Evolutionary conservation across 2,797 vertebrate genomes (phyloP).

Genomic region (Malurus leucopterus): DNA sequence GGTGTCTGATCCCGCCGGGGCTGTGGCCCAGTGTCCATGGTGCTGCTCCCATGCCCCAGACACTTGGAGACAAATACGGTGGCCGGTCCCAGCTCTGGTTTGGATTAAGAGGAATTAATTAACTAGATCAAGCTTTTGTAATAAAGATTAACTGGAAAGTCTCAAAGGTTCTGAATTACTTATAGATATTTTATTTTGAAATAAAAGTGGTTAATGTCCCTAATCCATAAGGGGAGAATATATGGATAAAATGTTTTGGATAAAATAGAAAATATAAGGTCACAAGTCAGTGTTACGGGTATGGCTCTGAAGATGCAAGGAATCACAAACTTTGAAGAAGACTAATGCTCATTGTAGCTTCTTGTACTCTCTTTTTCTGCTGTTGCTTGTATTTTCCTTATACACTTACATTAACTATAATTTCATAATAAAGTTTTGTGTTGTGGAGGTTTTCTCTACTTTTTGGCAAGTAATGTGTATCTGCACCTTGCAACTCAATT

Average conservation of each 20-base stretch:
- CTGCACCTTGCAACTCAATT: background rate
- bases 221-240: background rate
- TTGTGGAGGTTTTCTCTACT: background rate
- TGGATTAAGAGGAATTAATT: background rate
- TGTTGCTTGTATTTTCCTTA: background rate
- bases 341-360: background rate
- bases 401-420: background rate
- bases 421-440: background rate
- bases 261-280: background rate
- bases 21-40: background rate
- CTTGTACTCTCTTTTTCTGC: background rate
- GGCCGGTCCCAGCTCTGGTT: background rate
- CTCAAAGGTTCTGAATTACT: background rate
- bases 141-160: background rate
- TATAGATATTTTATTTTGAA: background rate
- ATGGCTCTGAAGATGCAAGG: background rate
- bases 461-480: background rate
- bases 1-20: rapidly evolving
- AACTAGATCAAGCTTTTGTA: background rate
- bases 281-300: background rate
- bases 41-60: background rate
- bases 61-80: rapidly evolving
- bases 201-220: background rate
- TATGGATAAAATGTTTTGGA: background rate
- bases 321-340: background rate